Evolutionary conservation across 2,888 invertebrate species (phyloP), one percentile per base, ranked within the genome.

Genomic region (Campopleginae sp.): DNA sequence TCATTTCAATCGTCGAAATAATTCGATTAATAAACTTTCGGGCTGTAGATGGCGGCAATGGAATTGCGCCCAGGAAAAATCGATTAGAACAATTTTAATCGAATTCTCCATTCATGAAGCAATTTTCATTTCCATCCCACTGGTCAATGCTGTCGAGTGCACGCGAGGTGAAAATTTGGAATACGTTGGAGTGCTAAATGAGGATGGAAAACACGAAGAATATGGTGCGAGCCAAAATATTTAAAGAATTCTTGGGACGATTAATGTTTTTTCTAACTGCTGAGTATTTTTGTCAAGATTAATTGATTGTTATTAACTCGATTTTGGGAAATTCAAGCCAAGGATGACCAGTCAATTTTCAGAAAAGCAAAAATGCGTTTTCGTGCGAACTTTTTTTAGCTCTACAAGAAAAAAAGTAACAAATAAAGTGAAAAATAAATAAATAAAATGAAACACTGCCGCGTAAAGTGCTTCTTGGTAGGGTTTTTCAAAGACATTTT

Each of bases 181-280:
- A 54, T 65, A 77, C 70, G 51, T 63, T 3, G 6, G 38, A 38
- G 58, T 51, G 42, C 23, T 66, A 61, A 58, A 63, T 75, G 33
- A 38, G 68, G 12, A 61, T 14, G 2, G 33, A 14, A 70, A 76
- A 48, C 58, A 42, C 44, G 42, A 31, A 19, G 74, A 74, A 48
- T 14, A 19, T 6, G 44, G n/a, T 27, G 17, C 54, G 76, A 77
- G 80, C 81, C 84, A 81, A 84, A 74, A 81, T 77, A 81, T 77
- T 76, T 81, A 19, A 61, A 31, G 71, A 80, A 77, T 71, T 70
- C 42, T 65, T n/a, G 68, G 6, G 46, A 48, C 80, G 42, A 84
- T 80, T 74, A 77, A 80, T 77, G 77, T 72, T 44, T 19, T 33
- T 48, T 31, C 51, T 71, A 78, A 79, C 74, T 70, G 76, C 44